Conservation (phyloP, 2,888 invertebrate species). For the Acanthococcus lagerstroemiae region DNA sequence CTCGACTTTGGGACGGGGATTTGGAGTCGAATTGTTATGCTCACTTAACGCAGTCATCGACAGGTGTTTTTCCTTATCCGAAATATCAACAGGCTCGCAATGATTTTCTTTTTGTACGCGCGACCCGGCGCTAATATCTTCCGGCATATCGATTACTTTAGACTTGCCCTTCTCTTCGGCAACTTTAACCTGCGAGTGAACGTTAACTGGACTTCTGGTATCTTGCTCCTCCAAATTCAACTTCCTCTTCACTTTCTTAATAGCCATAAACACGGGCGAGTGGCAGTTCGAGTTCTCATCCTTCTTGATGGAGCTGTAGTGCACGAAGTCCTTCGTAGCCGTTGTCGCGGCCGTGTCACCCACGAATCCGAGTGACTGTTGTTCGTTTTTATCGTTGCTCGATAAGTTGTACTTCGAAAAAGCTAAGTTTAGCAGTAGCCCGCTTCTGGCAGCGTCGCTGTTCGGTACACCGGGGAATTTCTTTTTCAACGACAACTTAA, state of each 20-base stretch:
- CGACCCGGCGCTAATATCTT: neutral
- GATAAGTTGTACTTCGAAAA: constrained; percentile 20
- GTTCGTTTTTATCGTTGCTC: neutral
- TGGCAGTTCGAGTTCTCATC: neutral
- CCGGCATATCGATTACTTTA: neutral
- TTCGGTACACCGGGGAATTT: constrained; percentile 22
- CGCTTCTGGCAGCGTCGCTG: constrained; percentile 18
- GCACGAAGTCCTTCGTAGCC: constrained; percentile 5
- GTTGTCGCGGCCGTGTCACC: neutral
- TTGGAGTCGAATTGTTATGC: neutral
- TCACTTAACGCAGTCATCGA: too few relatives aligned
- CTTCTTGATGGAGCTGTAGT: constrained; percentile 17
- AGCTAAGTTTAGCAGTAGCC: constrained; percentile 13
- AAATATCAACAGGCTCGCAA: too few relatives aligned
- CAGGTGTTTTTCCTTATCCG: neutral
- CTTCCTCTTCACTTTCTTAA: constrained; percentile 24
- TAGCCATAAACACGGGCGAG: constrained; percentile 20
- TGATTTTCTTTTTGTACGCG: too few relatives aligned
- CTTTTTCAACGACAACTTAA: constrained; percentile 18
- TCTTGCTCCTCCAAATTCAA: constrained; percentile 17
- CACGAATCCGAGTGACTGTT: constrained; percentile 2
- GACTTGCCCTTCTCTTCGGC: neutral
- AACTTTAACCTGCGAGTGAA: neutral
- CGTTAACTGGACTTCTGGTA: neutral
- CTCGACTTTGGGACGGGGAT: neutral